Base-by-base conservation (phyloP, 2,113 vertebrate genomes). In the Hepsetus odoe region DNA sequence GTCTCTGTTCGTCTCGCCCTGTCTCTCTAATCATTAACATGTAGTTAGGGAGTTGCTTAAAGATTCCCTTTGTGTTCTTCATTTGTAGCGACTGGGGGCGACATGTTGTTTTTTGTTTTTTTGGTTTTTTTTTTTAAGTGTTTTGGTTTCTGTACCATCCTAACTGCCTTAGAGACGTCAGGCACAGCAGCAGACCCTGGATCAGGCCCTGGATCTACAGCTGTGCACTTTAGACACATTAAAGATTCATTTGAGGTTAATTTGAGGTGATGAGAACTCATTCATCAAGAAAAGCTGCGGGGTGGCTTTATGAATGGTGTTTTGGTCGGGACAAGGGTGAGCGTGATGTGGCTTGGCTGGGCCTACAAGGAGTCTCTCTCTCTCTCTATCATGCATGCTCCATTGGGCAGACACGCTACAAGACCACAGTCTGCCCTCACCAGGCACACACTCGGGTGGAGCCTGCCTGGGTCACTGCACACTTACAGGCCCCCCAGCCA, bases 271-370 rank as follows among this genome's bases (percentile, higher is more conserved):
- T n/a, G n/a, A n/a, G 32, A 16, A 28, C n/a, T 71, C 69, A 67
- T 72, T 73, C 55, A 78, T 62, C 65, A 62, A 26, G 78, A 73
- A 16, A 24, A 28, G 33, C 67, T 46, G n/a, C 10, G 22, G 28
- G 44, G 38, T 9, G 20, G 56, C 44, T 78, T 82, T 70, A 59
- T 74, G 59, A 79, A 79, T 79, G 72, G 70, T 33, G 67, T 59
- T 65, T 40, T 49, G 38, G 28, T 38, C n/a, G 30, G 28, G 32
- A n/a, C 10, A n/a, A 26, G 67, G 20, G 64, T 65, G 28, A 26
- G 55, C 12, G 64, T 65, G 42, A 75, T 65, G 59, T 51, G 40
- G 26, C 13, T 49, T 75, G 59, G 22, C 73, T 59, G 64, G 33
- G 58, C 51, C 72, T 38, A 62, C 22, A 46, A 70, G 70, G 58